phyloP scores from a whole-genome alignment of 53 echinoderm and acorn worm genomes.

The Antedon mediterranea region DNA sequence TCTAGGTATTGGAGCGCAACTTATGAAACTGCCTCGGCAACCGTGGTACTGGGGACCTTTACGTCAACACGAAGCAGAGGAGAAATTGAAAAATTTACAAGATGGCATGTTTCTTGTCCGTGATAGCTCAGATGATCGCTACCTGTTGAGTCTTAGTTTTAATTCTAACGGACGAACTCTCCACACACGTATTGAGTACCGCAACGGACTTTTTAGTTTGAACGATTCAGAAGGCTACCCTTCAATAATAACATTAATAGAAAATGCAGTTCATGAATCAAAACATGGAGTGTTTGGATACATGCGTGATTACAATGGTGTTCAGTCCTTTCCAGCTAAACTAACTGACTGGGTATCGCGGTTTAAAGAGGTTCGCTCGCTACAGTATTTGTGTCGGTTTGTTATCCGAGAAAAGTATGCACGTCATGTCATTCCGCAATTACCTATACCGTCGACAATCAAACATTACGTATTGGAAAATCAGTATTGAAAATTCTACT shows the following conservation, averaged over 20 bases:
- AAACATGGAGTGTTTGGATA: conserved; percentile 76
- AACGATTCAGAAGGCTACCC: conserved; percentile 76
- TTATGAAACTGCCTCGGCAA: conserved; percentile 63
- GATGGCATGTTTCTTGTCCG: conserved; percentile 82
- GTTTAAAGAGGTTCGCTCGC: conserved; percentile 66
- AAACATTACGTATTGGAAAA: conserved; percentile 78
- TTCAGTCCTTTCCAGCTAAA: conserved; percentile 80
- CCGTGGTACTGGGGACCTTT: conserved; percentile 99
- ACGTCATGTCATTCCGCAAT: conserved; percentile 58
- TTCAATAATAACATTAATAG: conserved; percentile 65
- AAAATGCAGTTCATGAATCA: conserved; percentile 63
- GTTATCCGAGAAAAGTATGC: conserved; percentile 78
- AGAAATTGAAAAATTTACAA: conserved; percentile 43
- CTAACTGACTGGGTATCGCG: conserved; percentile 77
- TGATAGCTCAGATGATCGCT: conserved; percentile 85
- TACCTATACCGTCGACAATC: conserved; percentile 81
- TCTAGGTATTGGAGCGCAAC: conserved; percentile 41
- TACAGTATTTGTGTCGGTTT: conserved; percentile 86
- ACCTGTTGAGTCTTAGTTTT: conserved; percentile 83
- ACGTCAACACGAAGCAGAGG: conserved; percentile 74
- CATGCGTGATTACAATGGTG: conserved; percentile 64
- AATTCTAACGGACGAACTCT: conserved; percentile 84
- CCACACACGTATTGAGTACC: conserved; percentile 79
- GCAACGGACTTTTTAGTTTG: conserved; percentile 71
- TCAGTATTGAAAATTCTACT: conserved; percentile 79